Evolutionary conservation across 2,888 invertebrate genomes (phyloP).

Genomic region (Eueremaeus valkanovi): DNA sequence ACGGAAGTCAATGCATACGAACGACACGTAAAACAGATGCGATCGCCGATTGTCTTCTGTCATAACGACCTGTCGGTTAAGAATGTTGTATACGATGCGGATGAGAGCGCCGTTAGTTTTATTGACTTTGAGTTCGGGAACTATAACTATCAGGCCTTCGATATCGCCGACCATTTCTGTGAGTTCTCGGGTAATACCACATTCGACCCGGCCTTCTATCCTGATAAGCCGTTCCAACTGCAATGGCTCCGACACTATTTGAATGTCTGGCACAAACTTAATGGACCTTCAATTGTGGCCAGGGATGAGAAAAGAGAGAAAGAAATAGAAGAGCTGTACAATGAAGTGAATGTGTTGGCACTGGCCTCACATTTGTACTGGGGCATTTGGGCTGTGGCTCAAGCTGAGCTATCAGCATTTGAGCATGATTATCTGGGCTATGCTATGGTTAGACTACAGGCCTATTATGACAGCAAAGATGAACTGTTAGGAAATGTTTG

Average conservation of each 20-base stretch:
- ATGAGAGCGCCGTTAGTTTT: constrained; percentile 64
- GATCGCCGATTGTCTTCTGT: constrained; percentile 78
- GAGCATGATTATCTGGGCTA: constrained; percentile 78
- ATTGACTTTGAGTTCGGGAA: constrained; percentile 97
- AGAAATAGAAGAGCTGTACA: constrained; percentile 65
- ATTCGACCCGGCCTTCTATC: constrained; percentile 68
- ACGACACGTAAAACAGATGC: constrained; percentile 55
- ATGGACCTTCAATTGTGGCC: constrained; percentile 16
- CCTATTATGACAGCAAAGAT: constrained; percentile 37
- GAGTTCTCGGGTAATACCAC: constrained; percentile 84
- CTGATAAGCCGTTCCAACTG: constrained; percentile 69
- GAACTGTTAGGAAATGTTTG: too few species aligned
- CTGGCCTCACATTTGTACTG: constrained; percentile 80
- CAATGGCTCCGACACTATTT: constrained; percentile 77
- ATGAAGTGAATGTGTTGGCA: constrained; percentile 73
- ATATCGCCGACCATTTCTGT: constrained; percentile 96
- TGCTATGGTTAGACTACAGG: constrained; percentile 31
- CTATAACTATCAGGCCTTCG: constrained; percentile 88
- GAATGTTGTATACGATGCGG: constrained; percentile 80
- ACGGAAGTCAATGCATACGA: constrained; percentile 65
- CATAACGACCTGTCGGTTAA: constrained; percentile 95
- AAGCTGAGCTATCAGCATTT: constrained; percentile 79
- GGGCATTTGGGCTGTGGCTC: constrained; percentile 87
- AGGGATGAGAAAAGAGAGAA: constrained; percentile 45
- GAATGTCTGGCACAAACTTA: constrained; percentile 55